phyloP scores from a whole-genome alignment of 2,113 vertebrate genomes.

The Chionis minor region DNA sequence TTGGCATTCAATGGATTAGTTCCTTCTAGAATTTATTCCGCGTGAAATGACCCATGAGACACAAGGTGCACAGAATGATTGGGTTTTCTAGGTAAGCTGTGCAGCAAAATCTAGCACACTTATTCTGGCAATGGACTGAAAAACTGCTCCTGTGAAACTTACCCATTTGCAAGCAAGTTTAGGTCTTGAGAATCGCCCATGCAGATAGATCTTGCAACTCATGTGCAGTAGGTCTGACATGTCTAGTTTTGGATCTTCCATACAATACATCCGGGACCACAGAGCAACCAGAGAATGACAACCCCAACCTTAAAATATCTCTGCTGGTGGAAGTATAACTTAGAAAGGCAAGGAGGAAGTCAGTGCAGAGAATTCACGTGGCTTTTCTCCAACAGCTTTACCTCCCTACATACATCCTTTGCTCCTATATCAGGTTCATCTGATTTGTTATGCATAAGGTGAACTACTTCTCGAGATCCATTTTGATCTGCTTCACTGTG shows the following conservation, averaged over 20 bases:
- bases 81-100: background rate
- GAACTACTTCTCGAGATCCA: background rate
- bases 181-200: background rate
- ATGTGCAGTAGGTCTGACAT: background rate
- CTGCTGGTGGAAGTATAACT: background rate
- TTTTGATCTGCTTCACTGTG: background rate
- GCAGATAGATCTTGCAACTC: background rate
- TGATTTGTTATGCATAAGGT: background rate
- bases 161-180: background rate
- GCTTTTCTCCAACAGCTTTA: background rate
- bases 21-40: background rate
- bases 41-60: background rate
- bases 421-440: background rate
- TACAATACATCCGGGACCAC: background rate
- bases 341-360: background rate
- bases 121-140: background rate
- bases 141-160: background rate
- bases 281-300: background rate
- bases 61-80: background rate
- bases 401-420: background rate
- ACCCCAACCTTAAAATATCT: background rate
- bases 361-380: background rate
- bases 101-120: background rate
- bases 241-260: background rate
- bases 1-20: background rate